phyloP scores from a whole-genome alignment of 1,140 invertebrate genomes.

The Whitmania pigra region DNA sequence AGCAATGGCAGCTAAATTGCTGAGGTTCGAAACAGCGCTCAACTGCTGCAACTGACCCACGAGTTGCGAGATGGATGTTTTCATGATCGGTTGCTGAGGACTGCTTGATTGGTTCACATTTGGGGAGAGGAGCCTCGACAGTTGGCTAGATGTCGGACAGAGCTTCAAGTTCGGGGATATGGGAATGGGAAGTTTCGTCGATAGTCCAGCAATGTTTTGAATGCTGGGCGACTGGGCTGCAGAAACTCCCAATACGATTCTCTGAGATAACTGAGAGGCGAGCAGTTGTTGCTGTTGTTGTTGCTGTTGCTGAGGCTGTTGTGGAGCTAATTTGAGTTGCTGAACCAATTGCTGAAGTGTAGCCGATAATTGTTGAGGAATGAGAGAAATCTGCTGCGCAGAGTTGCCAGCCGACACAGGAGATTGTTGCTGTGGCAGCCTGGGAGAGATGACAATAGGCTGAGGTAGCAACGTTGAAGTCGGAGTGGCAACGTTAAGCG shows the following conservation, averaged over 20 bases:
- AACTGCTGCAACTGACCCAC: not conserved
- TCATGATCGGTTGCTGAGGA: conserved; percentile 10
- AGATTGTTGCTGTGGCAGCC: not conserved
- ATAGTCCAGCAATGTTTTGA: not conserved
- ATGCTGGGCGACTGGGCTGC: not conserved
- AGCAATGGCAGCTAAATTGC: conserved; percentile 1
- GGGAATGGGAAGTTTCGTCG: not conserved
- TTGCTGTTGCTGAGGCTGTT: conserved; percentile 18
- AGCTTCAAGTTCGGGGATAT: not conserved
- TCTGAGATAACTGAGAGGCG: conserved; percentile 16
- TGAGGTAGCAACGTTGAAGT: conserved; percentile 10
- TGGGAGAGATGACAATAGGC: conserved; percentile 6
- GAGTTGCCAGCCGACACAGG: not conserved
- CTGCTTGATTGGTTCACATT: not conserved
- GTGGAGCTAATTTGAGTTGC: conserved; percentile 7
- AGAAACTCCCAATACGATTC: not conserved
- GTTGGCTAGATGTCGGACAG: not conserved
- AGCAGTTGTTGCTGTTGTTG: conserved; percentile 18
- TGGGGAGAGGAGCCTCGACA: not conserved
- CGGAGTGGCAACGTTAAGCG: not conserved
- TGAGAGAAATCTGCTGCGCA: conserved; percentile 1
- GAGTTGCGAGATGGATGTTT: conserved; percentile 1
- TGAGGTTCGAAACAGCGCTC: not conserved
- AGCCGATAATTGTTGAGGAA: conserved; percentile 7
- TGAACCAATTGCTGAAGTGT: conserved; percentile 12